Evolutionary conservation across 2,888 invertebrate species (phyloP).

Genomic region (Latheticus oryzae): DNA sequence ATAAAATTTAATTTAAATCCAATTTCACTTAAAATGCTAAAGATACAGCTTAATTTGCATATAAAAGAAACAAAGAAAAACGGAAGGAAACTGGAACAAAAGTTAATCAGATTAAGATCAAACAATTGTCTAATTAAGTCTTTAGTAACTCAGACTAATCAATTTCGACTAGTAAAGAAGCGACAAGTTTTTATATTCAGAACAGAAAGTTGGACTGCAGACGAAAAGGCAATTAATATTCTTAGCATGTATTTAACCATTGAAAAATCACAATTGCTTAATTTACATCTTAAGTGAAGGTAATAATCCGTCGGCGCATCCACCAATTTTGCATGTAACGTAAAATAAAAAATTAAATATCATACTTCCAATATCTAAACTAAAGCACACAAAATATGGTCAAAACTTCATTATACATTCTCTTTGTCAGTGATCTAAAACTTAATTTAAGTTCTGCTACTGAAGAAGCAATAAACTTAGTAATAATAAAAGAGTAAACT

Average conservation of each 20-base stretch:
- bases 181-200: constrained; percentile 29
- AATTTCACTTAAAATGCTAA: constrained; percentile 57
- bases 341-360: neutral
- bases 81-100: constrained; percentile 56
- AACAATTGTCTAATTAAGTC: constrained; percentile 63
- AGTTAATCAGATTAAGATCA: constrained; percentile 63
- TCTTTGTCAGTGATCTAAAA: too few species aligned
- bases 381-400: too few species aligned
- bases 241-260: constrained; percentile 44
- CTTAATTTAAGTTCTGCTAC: too few species aligned
- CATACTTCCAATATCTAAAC: constrained; percentile 1
- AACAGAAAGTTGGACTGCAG: constrained; percentile 44
- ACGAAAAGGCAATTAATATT: constrained; percentile 55
- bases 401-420: too few species aligned
- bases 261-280: constrained; percentile 57
- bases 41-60: constrained; percentile 55
- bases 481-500: too few species aligned
- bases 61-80: constrained; percentile 52
- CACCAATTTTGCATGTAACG: constrained; percentile 11
- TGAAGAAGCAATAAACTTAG: too few species aligned
- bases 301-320: constrained; percentile 35
- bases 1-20: constrained; percentile 47
- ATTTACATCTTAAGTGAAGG: too few species aligned
- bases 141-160: constrained; percentile 55
- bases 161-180: constrained; percentile 49